Base-by-base conservation (phyloP, 30 jellyfish, hydroid and myxozoan species). In the Sanderia malayensis region DNA sequence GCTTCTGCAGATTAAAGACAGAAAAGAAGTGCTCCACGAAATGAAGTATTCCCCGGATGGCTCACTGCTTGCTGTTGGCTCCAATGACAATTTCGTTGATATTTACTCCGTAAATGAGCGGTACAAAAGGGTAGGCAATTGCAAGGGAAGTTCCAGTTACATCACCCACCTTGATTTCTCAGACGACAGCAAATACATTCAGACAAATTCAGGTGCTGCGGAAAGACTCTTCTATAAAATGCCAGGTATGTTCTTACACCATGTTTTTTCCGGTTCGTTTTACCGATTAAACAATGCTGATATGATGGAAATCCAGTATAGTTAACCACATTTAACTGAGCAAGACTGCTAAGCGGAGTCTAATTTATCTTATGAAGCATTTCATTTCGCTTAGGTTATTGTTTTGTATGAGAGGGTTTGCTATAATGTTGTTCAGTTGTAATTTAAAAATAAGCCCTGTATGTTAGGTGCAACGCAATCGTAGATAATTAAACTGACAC, bases 21-120 rank as follows among this genome's bases (percentile, higher is more conserved):
- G 94, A 26, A 90, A 90, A 73, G 97, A 90, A 68, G 97, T 83
- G 4, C 83, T 90, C 20, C 97, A 90, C 45, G 97, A 90, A 64
- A 82, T 90, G 95, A 83, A 84, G 18, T 90, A 70, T 59, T 90
- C 97, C 53, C 97, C 97, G 1, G 97, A 90, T 67, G 97, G 97
- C 19, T 47, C 91, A 33, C 82, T 81, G 1, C 81, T 90, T 4
- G 97, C 97, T 31, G 95, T 90, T 28, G 97, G 97, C 28, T 73
- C 96, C 7, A 90, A 90, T 64, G 97, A 90, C 46, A 90, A 84
- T 44, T 90, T 83, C 34, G 95, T 90, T 25, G 97, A 90, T 60
- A 83, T 90, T 61, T 90, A 90, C 58, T 84, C 97, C 52, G 95
- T 90, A 20, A 85, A 66, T 52, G 97, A 90, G 46, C 80, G 85